Base-by-base conservation (phyloP, 2,888 invertebrate species). In the Macrophya alboannulata region DNA sequence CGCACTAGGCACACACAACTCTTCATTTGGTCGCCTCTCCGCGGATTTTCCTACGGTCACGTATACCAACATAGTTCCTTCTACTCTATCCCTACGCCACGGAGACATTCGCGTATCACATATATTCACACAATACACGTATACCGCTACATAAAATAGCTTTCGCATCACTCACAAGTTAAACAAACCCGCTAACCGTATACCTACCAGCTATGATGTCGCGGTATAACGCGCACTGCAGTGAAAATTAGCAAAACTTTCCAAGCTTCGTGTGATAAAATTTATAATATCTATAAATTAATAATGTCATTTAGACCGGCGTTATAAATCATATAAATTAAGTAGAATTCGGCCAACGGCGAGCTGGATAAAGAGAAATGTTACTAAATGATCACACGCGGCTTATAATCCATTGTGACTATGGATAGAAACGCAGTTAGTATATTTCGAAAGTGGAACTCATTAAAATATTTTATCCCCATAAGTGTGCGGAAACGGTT, bases 1-100 rank as follows among this genome's bases (percentile, higher is more conserved):
- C 51, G 68, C 83, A 83, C 83, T 83, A 51, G 68, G 81, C 59
- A 62, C 43, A 65, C 68, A 83, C 83, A 68, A 83, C 68, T 83
- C 83, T 83, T 83, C 83, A 83, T 83, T 83, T 83, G 51, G 2
- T 37, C 15, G 31, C 0, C 83, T 48, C 68, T 81, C 81, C 62
- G 40, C 43, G 81, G 81, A 81, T 81, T 81, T 81, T 81, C 37
- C 65, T 43, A 31, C 31, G 5, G n/a, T 31, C 55, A n/a, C 31
- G 48, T 55, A 25, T 31, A 45, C 12, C n/a, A 31, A 15, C 31
- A 37, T 45, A 5, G 21, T 25, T 17, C 43, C n/a, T 21, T 17
- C 12, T 74, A 74, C 40, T n/a, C 71, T 43, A 51, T 68, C 10
- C 17, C 68, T 68, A 68, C 68, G 37, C 68, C 68, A 79, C 55